Evolutionary conservation across 2,113 vertebrate genomes (phyloP), one percentile per base, ranked within the genome.

Genomic region (Eretmochelys imbricata): DNA sequence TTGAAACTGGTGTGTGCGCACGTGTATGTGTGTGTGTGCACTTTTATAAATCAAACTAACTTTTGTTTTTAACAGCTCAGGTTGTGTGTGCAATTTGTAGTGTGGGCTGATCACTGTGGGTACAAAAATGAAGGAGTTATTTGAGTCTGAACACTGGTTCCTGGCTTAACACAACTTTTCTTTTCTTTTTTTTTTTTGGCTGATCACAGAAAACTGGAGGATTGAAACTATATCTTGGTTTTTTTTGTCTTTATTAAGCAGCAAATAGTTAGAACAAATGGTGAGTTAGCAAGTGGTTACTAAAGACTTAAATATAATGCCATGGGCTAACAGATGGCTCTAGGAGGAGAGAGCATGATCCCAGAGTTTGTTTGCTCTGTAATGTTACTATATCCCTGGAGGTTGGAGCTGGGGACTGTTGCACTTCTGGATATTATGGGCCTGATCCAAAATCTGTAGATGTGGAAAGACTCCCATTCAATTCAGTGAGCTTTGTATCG

Each of bases 21-120:
- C 83, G 10, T 24, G 24, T 38, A 35, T 55, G 5, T 0, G 69
- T 75, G 49, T 19, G 2, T 9, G 16, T 11, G 1, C 0, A 0
- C 10, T 24, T 13, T 1, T 76, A 3, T 42, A 80, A 57, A 76
- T 57, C 75, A 78, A 82, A 20, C 4, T 25, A 55, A 85, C 53
- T 10, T 78, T 46, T 2, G 2, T 3, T 53, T 82, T 16, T 87
- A 80, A 42, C 79, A 2, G 10, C 24, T 78, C 22, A 46, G 24
- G 6, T 16, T 78, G 75, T 78, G 12, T 14, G 29, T 4, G 29
- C 72, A 11, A 0, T 54, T 82, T 49, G 6, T 51, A 1, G 31
- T 2, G 1, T 59, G 78, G 16, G 11, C 83, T 5, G 2, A 2
- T 7, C 11, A 0, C 55, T 51, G 62, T 86, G 81, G 82, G 35